Evolutionary conservation across 53 echinoderm and acorn worm genomes (phyloP).

Genomic region (Antedon mediterranea): DNA sequence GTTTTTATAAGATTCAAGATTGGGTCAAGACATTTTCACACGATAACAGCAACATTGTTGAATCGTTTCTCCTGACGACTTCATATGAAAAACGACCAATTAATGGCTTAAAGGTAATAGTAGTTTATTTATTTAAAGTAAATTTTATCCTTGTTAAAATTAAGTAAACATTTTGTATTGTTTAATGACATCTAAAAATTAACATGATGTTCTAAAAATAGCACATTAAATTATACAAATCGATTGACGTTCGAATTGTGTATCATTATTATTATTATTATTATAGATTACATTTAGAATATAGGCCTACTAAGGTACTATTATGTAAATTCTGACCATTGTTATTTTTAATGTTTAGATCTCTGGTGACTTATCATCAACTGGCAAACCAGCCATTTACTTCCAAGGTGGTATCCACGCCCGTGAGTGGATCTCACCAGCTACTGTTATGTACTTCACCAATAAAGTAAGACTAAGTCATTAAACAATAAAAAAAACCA

Average conservation of each 20-base stretch:
- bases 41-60: background rate
- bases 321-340: too few species aligned
- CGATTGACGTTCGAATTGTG: too few species aligned
- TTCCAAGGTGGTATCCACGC: constrained; percentile 82
- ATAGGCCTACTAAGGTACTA: too few species aligned
- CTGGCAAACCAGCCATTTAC: constrained; percentile 39
- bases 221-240: too few species aligned
- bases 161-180: too few species aligned
- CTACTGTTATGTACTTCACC: constrained; percentile 34
- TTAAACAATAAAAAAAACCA: too few species aligned
- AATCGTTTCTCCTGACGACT: background rate
- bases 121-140: too few species aligned
- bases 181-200: too few species aligned
- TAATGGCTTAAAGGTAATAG: background rate
- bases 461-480: constrained; percentile 12
- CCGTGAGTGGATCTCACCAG: constrained; percentile 67
- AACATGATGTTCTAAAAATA: too few species aligned
- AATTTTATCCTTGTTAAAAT: too few species aligned
- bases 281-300: too few species aligned
- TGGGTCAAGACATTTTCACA: background rate
- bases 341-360: background rate
- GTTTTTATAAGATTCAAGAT: background rate
- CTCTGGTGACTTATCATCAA: background rate
- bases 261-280: too few species aligned
- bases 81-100: background rate